These are phyloP conservation scores for Drosophila mettleri DNA, from an alignment of 2,888 invertebrate species.

Conservation along the genomic window DNA sequence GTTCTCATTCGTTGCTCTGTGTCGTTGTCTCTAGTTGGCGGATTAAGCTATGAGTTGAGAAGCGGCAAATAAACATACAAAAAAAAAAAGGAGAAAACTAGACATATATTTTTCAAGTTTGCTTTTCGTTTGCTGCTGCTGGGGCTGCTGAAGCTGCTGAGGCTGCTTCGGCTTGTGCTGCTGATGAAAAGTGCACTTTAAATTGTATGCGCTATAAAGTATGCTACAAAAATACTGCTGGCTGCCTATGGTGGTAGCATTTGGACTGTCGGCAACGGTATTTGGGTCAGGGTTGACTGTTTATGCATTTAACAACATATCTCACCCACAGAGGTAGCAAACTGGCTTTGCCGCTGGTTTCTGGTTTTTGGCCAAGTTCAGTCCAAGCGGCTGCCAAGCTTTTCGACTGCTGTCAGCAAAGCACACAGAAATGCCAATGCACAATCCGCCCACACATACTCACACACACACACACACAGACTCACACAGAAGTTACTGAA, in stretches of 20 bases:
- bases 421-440: constrained; percentile 31
- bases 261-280: constrained; percentile 19
- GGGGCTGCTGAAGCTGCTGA: neutral
- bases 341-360: constrained; percentile 32
- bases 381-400: constrained; percentile 29
- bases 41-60: constrained; percentile 66
- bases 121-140: constrained; percentile 40
- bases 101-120: constrained; percentile 51
- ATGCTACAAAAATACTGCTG: constrained; percentile 45
- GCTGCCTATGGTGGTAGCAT: constrained; percentile 6
- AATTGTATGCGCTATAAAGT: constrained; percentile 54
- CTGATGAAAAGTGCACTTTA: constrained; percentile 64
- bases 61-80: constrained; percentile 44
- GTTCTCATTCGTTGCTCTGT: constrained; percentile 14
- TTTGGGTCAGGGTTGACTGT: constrained; percentile 63
- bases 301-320: constrained; percentile 65
- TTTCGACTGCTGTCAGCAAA: constrained; percentile 22
- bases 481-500: neutral
- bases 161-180: neutral
- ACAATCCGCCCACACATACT: constrained; percentile 19
- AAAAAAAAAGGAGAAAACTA: constrained; percentile 22
- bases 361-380: constrained; percentile 33
- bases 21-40: constrained; percentile 53
- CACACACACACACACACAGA: neutral
- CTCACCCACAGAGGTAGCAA: constrained; percentile 45